These are phyloP conservation scores for Sphecodes monilicornis DNA, from an alignment of 2,888 invertebrate species.

Conservation along the genomic window DNA sequence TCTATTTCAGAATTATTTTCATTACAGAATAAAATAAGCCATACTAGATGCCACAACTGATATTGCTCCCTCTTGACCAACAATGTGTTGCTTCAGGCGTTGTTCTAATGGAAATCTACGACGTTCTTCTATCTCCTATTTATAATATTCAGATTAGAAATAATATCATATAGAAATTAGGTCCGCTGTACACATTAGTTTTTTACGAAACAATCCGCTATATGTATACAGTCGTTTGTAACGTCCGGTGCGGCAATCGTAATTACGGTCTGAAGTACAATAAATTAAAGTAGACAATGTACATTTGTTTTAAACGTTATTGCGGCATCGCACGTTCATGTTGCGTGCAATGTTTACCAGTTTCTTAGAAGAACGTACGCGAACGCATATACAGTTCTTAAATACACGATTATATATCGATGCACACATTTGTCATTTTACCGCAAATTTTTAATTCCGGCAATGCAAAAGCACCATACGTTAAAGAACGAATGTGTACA, in stretches of 20 bases:
- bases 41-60: constrained; percentile 90
- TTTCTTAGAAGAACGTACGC: neutral
- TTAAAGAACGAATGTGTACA: neutral
- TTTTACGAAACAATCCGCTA: too few relatives aligned
- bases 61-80: constrained; percentile 94
- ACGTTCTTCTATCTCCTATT: constrained; percentile 90
- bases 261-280: neutral
- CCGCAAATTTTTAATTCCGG: neutral
- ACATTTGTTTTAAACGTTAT: neutral
- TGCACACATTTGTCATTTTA: neutral
- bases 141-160: constrained; percentile 43
- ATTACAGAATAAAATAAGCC: constrained; percentile 49
- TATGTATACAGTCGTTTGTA: too few relatives aligned
- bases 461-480: neutral
- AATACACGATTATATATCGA: neutral
- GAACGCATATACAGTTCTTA: neutral
- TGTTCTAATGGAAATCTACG: constrained; percentile 93
- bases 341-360: neutral
- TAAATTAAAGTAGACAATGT: neutral
- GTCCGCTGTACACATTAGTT: neutral
- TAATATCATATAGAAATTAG: constrained; percentile 13
- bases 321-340: neutral
- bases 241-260: neutral
- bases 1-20: neutral
- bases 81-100: constrained; percentile 92